These are phyloP conservation scores for Timema cristinae DNA, from an alignment of 2,888 invertebrate genomes.

Conservation along the genomic window DNA sequence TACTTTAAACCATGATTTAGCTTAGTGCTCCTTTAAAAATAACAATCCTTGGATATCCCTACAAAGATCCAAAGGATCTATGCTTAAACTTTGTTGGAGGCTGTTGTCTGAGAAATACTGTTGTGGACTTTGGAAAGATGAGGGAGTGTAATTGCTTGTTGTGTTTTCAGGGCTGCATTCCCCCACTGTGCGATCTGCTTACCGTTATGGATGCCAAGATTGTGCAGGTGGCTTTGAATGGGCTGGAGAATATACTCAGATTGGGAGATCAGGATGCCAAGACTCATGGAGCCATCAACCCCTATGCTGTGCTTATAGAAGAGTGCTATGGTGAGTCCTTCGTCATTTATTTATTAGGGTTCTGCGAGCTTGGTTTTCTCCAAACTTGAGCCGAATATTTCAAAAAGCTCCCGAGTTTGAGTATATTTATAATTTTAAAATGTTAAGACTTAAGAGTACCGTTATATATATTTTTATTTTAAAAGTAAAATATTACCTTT, in stretches of 20 bases:
- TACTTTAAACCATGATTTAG: no score
- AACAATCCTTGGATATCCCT: no score
- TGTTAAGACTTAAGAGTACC: no score
- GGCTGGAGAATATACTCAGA: conserved; percentile 89
- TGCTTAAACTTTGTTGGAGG: no score
- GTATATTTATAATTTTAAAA: no score
- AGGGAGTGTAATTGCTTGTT: neutral
- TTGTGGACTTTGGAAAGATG: neutral
- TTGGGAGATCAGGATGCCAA: conserved; percentile 78
- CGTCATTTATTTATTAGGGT: neutral
- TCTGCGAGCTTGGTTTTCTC: neutral
- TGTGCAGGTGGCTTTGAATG: conserved; percentile 92
- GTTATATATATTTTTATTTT: no score
- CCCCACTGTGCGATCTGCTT: conserved; percentile 87
- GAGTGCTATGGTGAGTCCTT: conserved; percentile 83
- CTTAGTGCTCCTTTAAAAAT: no score
- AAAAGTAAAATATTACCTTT: no score
- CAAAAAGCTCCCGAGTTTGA: no score
- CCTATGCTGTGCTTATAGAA: conserved; percentile 86
- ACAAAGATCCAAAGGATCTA: no score
- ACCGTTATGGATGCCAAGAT: conserved; percentile 93
- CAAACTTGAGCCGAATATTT: no score
- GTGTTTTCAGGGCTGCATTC: conserved; percentile 79
- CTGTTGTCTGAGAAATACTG: neutral
- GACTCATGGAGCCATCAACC: conserved; percentile 61